These are phyloP conservation scores for Dicrostonyx torquatus DNA, from an alignment of 2,797 vertebrate species.

Conservation along the genomic window DNA sequence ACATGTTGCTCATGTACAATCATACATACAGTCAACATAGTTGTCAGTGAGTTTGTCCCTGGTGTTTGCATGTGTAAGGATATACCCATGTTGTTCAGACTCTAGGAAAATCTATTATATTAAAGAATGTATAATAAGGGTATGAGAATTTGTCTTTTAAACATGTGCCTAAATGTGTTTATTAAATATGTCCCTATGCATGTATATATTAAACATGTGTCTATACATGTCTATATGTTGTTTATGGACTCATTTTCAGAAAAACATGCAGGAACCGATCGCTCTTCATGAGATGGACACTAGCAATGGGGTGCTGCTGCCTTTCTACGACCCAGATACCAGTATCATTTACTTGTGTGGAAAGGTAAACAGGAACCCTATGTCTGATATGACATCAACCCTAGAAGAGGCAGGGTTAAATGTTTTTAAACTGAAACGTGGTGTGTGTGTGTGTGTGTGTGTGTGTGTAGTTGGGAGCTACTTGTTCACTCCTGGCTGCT, in stretches of 20 bases:
- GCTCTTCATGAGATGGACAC: slow-evolving; percentile 96
- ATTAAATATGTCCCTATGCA: not conserved
- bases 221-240: not conserved
- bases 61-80: not conserved
- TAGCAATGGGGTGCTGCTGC: slow-evolving; percentile 96
- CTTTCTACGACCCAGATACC: slow-evolving; percentile 97
- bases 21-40: too few species aligned
- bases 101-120: not conserved
- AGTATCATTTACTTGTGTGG: slow-evolving; percentile 96
- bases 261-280: slow-evolving; percentile 95
- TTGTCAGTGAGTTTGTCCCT: not conserved
- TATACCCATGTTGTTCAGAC: not conserved
- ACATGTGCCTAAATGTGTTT: not conserved
- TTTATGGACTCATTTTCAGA: slow-evolving; percentile 83
- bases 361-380: slow-evolving; percentile 88
- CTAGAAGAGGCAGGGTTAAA: not conserved
- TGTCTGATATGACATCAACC: not conserved
- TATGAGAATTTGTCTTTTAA: not conserved
- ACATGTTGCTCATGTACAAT: not conserved
- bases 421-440: not conserved
- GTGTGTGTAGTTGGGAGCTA: too few species aligned
- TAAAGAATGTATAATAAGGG: not conserved
- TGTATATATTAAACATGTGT: not conserved
- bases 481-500: too few species aligned
- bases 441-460: too few species aligned